Evolutionary conservation across 2,797 vertebrate species (phyloP).

Genomic region (Percopsis omiscomaycus): DNA sequence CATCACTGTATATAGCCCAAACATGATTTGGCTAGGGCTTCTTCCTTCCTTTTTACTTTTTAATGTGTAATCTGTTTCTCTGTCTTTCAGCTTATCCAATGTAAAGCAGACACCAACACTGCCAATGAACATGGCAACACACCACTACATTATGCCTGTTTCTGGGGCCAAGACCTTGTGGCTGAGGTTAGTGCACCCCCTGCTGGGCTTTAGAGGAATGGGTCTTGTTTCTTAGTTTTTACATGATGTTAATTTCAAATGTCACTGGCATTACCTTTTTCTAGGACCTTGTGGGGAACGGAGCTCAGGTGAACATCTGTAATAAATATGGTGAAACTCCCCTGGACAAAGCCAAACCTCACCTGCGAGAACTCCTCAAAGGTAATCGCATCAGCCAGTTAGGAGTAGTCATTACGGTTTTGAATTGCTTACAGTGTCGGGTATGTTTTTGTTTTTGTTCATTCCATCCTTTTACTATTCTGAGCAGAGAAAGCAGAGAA

Average conservation of each 20-base stretch:
- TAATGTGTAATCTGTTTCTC: slow-evolving; percentile 43
- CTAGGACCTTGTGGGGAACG: slow-evolving; percentile 89
- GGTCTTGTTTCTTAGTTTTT: neutral
- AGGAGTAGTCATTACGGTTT: neutral
- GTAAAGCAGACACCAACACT: slow-evolving; percentile 94
- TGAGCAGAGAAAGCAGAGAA: slow-evolving; percentile 91
- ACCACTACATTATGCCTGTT: slow-evolving; percentile 95
- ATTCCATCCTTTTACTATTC: neutral
- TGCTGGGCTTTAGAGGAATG: slow-evolving; percentile 45
- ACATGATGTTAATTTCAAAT: slow-evolving; percentile 7
- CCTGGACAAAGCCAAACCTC: slow-evolving; percentile 91
- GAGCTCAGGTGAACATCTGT: slow-evolving; percentile 89
- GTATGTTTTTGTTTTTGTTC: neutral
- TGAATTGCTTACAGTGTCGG: neutral
- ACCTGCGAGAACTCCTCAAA: slow-evolving; percentile 84
- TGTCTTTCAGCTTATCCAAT: slow-evolving; percentile 87
- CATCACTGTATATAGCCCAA: slow-evolving; percentile 53
- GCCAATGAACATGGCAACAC: slow-evolving; percentile 96
- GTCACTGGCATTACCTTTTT: neutral
- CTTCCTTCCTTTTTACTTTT: slow-evolving; percentile 3
- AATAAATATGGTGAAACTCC: slow-evolving; percentile 96
- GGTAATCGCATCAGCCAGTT: slow-evolving; percentile 66
- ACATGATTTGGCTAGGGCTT: slow-evolving; percentile 46
- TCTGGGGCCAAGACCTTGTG: slow-evolving; percentile 93
- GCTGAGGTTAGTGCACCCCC: slow-evolving; percentile 85